phyloP scores from a whole-genome alignment of 2,113 vertebrate genomes.

The Pelmatolapia mariae region DNA sequence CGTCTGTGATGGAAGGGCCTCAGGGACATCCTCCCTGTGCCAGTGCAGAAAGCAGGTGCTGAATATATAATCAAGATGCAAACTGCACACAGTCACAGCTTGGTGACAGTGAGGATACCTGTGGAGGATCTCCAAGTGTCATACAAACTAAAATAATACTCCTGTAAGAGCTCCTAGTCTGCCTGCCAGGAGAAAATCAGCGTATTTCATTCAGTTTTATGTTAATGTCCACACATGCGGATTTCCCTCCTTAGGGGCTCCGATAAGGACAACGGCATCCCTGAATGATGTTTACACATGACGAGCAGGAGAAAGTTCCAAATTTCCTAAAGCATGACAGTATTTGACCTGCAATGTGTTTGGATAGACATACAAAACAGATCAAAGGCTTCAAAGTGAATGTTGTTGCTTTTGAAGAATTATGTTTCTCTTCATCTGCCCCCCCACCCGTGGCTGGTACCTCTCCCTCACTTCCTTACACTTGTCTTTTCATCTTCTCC shows the following conservation, averaged over 20 bases:
- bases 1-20: conserved; percentile 54
- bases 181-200: background rate
- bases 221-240: background rate
- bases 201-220: background rate
- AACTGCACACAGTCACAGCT: background rate
- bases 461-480: conserved; percentile 71
- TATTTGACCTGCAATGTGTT: conserved; percentile 53
- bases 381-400: conserved; percentile 65
- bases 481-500: conserved; percentile 80
- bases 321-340: conserved; percentile 23
- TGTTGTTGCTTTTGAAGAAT: conserved; percentile 66
- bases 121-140: background rate
- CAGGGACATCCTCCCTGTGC: conserved; percentile 54
- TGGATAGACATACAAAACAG: conserved; percentile 37
- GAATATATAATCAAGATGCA: conserved; percentile 41
- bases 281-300: conserved; percentile 32
- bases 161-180: background rate
- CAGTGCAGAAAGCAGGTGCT: conserved; percentile 31
- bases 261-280: background rate
- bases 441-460: background rate
- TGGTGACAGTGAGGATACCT: background rate
- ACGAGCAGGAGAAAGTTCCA: background rate
- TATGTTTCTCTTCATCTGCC: conserved; percentile 26
- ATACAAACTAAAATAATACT: background rate
- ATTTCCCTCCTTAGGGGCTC: background rate